Evolutionary conservation across 2,797 vertebrate genomes (phyloP), one percentile per base, ranked within the genome.

Genomic region (Danionella dracula): DNA sequence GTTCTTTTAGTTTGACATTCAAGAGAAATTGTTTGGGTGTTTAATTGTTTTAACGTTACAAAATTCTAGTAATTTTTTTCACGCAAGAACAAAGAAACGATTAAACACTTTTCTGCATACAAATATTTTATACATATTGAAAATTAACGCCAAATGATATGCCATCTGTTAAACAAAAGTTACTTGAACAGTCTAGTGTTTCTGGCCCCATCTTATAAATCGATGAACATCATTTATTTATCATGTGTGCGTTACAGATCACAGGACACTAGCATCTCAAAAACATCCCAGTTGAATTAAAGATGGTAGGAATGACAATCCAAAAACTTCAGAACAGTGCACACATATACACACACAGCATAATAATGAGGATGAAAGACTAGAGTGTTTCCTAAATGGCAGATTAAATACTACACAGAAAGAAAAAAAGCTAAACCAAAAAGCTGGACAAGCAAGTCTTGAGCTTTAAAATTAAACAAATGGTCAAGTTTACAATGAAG

Each of bases 401-500:
- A 46, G 53, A 57, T 40, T 32, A 66, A 49, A 66, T 49, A 54
- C 49, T 56, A 66, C 53, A 48, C 64, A 46, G 82, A 87, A 90
- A 41, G 16, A 56, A 46, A 31, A 1, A 19, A 23, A 44, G 11
- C 8, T 32, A 54, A 54, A 46, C 27, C 27, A 46, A 42, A 16
- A 46, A 37, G 13, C 35, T 45, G 8, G 12, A 66, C 19, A 32
- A 66, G 21, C 34, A 42, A 66, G 20, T 57, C 48, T 66, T 66
- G 75, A 68, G 76, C 46, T 58, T 70, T 38, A 50, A 71, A 72
- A 71, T 57, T 71, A 76, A 72, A 55, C 29, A 72, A 69, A 72
- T 60, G 80, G 68, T 82, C 84, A 40, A 57, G 20, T 80, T 80
- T 81, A 85, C 63, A 87, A 88, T 81, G 81, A 87, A 89, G 89